Evolutionary conservation across 23 tunicate species (phyloP).

Genomic region (Trididemnum nubilum): DNA sequence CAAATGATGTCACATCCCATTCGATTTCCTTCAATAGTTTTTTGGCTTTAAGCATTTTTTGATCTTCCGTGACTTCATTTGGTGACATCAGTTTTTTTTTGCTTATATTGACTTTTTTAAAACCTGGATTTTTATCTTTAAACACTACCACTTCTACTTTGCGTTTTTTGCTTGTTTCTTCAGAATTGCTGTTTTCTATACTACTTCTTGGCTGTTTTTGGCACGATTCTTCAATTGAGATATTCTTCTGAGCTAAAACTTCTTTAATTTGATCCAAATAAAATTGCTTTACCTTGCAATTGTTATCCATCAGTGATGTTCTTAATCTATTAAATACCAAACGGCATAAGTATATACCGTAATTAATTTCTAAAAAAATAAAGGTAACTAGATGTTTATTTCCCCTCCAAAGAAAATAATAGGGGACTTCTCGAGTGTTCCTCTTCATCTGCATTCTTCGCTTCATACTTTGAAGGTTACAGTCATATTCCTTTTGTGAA

Average conservation of each 20-base stretch:
- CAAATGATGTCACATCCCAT: constrained; percentile 65
- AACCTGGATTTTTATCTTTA: constrained; percentile 6
- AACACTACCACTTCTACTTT: constrained; percentile 55
- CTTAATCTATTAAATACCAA: no score
- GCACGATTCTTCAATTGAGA: background rate
- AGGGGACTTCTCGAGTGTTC: no score
- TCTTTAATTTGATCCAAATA: constrained; percentile 18
- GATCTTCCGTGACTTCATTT: background rate
- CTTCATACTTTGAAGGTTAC: no score
- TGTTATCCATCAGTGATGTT: constrained; percentile 14
- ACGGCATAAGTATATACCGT: no score
- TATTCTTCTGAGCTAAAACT: background rate
- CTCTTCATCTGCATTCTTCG: no score
- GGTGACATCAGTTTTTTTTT: background rate
- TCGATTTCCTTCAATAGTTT: constrained; percentile 56
- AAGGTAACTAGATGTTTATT: no score
- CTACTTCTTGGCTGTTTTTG: background rate
- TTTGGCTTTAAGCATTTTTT: constrained; percentile 23
- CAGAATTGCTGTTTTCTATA: no score
- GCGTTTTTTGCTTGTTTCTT: constrained; percentile 22
- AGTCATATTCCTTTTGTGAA: no score
- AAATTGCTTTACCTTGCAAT: background rate
- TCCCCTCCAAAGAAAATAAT: no score
- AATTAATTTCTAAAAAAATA: no score
- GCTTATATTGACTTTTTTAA: background rate